Evolutionary conservation across 2,797 vertebrate genomes (phyloP).

Genomic region (Spea hammondii): DNA sequence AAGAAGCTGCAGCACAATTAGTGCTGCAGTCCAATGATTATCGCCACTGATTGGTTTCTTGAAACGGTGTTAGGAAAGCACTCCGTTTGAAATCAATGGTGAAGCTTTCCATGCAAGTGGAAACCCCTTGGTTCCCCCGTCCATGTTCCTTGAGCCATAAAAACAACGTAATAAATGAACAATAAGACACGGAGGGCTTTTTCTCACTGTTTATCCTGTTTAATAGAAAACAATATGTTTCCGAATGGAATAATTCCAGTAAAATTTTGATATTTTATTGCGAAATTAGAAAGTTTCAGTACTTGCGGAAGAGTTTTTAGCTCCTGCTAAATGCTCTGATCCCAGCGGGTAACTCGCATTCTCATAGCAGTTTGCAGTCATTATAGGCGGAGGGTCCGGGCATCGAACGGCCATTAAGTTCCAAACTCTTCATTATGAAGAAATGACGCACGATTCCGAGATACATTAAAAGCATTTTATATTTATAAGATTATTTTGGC

Average conservation of each 20-base stretch:
- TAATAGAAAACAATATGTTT: constrained; percentile 15
- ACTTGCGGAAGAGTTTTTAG: constrained; percentile 6
- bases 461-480: background rate
- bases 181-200: too few relatives aligned
- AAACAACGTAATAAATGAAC: too few relatives aligned
- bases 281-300: constrained; percentile 8
- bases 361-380: background rate
- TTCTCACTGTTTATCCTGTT: background rate
- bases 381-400: background rate
- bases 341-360: background rate
- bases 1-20: too few relatives aligned
- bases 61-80: too few relatives aligned
- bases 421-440: background rate
- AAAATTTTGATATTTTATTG: constrained; percentile 20
- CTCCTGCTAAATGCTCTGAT: background rate
- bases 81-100: too few relatives aligned
- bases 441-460: background rate
- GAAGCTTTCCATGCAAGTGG: too few relatives aligned
- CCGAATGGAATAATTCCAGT: background rate
- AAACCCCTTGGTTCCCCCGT: too few relatives aligned
- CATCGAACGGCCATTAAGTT: background rate
- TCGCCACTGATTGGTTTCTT: too few relatives aligned
- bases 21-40: too few relatives aligned
- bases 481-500: background rate
- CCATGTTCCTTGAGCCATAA: too few relatives aligned